These are phyloP conservation scores for Phoenicopterus ruber DNA, from an alignment of 2,113 vertebrate species.

Conservation along the genomic window DNA sequence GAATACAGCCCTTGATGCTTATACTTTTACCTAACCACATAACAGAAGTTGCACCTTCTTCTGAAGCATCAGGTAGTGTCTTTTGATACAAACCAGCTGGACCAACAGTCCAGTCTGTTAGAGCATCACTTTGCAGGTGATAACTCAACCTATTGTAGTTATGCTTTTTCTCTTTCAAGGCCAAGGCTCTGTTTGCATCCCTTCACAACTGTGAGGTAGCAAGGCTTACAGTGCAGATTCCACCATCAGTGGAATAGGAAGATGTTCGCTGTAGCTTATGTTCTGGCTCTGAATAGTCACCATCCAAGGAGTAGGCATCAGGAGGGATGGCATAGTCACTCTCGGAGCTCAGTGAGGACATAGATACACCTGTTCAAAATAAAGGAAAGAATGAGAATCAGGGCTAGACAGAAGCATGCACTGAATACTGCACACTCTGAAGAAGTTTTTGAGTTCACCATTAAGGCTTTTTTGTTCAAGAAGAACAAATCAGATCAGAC, in stretches of 20 bases:
- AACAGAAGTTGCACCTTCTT: neutral
- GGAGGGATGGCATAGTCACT: slow-evolving; percentile 91
- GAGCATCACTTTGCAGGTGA: neutral
- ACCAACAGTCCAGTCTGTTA: neutral
- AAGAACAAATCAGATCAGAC: neutral
- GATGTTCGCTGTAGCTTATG: slow-evolving; percentile 88
- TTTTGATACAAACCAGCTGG: neutral
- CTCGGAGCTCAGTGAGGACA: slow-evolving; percentile 90
- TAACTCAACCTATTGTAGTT: neutral
- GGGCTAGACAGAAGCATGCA: neutral
- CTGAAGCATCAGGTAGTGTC: neutral
- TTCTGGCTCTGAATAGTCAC: slow-evolving; percentile 88
- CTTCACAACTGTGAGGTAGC: neutral
- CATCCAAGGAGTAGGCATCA: slow-evolving; percentile 86
- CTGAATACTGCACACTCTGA: neutral
- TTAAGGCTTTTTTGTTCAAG: neutral
- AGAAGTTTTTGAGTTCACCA: neutral
- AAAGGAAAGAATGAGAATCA: neutral
- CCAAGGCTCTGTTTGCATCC: neutral
- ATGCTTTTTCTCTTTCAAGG: neutral
- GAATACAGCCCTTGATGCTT: neutral
- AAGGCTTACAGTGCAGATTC: slow-evolving; percentile 73
- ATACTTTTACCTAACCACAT: neutral
- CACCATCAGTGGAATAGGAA: slow-evolving; percentile 85
- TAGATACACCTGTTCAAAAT: slow-evolving; percentile 78